Percentiles rank a stretch among this genome's conserved stretches.
phyloP scores from a whole-genome alignment of 2,113 vertebrate genomes.

The Dicaeum eximium region DNA sequence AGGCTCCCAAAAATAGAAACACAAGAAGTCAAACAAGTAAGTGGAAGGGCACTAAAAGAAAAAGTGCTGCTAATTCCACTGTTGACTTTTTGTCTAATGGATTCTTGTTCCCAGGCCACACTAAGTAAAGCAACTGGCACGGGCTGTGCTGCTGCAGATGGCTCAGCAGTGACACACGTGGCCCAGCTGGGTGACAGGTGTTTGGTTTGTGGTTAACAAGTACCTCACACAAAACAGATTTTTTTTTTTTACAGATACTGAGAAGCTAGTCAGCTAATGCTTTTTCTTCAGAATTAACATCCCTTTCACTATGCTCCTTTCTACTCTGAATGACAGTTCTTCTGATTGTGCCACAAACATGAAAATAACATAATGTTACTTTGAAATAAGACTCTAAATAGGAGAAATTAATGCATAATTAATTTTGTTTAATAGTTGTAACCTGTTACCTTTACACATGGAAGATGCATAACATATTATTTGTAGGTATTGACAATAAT shows the following conservation, averaged over 20 bases:
- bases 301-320: not conserved
- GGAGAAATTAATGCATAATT: not conserved
- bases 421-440: not conserved
- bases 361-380: not conserved
- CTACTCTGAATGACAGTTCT: not conserved
- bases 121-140: conserved; percentile 69
- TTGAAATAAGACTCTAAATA: not conserved
- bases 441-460: not conserved
- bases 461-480: not conserved
- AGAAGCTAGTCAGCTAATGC: not conserved
- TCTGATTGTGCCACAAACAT: not conserved
- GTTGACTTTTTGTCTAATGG: conserved; percentile 71
- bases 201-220: conserved; percentile 64
- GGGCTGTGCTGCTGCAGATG: conserved; percentile 61
- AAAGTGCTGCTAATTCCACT: conserved; percentile 66
- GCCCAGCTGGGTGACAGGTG: conserved; percentile 61
- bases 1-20: conserved; percentile 56
- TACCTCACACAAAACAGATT: conserved; percentile 16
- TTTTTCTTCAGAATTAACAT: not conserved
- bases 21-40: conserved; percentile 63
- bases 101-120: conserved; percentile 69
- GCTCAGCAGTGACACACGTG: conserved; percentile 45
- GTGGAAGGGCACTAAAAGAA: conserved; percentile 66
- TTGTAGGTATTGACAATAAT: not conserved
- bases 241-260: not conserved